phyloP scores from a whole-genome alignment of 2,113 vertebrate species.

The Proterorhinus semilunaris region DNA sequence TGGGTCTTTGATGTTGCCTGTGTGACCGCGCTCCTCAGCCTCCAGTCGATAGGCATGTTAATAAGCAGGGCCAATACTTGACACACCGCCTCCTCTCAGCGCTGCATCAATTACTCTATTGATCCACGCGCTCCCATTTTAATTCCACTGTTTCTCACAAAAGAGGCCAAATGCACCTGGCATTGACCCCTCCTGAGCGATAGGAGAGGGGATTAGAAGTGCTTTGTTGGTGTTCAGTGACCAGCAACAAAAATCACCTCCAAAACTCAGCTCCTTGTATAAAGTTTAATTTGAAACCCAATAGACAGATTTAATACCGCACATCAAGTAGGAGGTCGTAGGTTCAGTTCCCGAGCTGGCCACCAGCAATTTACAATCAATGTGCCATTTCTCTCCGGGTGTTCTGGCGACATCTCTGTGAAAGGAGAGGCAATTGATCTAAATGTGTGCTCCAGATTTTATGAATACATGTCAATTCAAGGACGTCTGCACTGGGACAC shows the following conservation, averaged over 20 bases:
- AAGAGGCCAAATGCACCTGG: constrained; percentile 55
- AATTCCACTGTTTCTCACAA: constrained; percentile 66
- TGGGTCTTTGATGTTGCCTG: constrained; percentile 56
- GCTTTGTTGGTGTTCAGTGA: constrained; percentile 48
- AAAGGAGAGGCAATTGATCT: not conserved
- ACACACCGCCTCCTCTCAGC: constrained; percentile 55
- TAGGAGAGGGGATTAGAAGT: constrained; percentile 42
- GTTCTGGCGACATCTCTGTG: not conserved
- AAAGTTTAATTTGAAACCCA: constrained; percentile 6
- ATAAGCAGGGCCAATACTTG: constrained; percentile 68
- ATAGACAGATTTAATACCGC: constrained; percentile 5
- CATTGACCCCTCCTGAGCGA: constrained; percentile 56
- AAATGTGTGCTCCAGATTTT: not conserved
- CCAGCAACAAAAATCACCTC: constrained; percentile 2
- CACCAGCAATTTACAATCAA: not conserved
- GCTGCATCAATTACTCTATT: constrained; percentile 65
- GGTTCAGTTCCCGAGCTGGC: not conserved
- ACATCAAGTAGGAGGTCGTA: not conserved
- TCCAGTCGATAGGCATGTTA: constrained; percentile 74
- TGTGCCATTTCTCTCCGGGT: not conserved
- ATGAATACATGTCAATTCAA: not conserved
- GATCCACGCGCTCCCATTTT: constrained; percentile 66
- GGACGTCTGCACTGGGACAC: too few relatives aligned
- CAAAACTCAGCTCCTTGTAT: not conserved
- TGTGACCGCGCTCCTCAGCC: constrained; percentile 48